These are phyloP conservation scores for Rhynchomys soricoides DNA, from an alignment of 2,113 vertebrate genomes.

Conservation along the genomic window DNA sequence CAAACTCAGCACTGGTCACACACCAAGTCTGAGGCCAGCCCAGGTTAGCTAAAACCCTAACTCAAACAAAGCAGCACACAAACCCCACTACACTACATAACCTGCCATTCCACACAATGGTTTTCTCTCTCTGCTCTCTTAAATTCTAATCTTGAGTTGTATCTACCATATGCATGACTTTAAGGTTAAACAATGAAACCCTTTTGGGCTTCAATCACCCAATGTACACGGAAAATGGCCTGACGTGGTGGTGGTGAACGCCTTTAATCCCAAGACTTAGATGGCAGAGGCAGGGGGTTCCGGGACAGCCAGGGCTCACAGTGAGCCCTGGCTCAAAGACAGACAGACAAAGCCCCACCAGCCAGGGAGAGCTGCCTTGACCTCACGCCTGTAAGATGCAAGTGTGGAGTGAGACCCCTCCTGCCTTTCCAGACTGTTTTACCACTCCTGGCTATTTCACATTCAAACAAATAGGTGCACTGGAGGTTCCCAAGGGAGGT, in stretches of 20 bases:
- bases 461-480: background rate
- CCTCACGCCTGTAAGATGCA: background rate
- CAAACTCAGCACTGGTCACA: background rate
- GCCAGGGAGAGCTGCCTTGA: background rate
- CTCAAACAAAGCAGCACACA: background rate
- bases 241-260: background rate
- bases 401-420: too few species aligned
- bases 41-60: background rate
- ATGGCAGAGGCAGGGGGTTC: background rate
- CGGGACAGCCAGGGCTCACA: background rate
- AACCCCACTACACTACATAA: background rate
- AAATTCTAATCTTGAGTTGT: background rate
- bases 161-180: background rate
- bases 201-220: background rate
- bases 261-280: background rate
- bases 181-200: background rate
- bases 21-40: background rate
- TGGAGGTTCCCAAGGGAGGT: background rate
- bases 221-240: background rate
- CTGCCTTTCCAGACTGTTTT: background rate
- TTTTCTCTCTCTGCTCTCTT: background rate
- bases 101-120: background rate
- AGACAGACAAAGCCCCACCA: background rate
- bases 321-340: background rate
- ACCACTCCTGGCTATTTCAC: background rate